A percentile compares a stretch with the other conserved stretches of the same genome.
Evolutionary conservation across 2,113 vertebrate genomes (phyloP).

Genomic region (Planiliza haematocheilus): DNA sequence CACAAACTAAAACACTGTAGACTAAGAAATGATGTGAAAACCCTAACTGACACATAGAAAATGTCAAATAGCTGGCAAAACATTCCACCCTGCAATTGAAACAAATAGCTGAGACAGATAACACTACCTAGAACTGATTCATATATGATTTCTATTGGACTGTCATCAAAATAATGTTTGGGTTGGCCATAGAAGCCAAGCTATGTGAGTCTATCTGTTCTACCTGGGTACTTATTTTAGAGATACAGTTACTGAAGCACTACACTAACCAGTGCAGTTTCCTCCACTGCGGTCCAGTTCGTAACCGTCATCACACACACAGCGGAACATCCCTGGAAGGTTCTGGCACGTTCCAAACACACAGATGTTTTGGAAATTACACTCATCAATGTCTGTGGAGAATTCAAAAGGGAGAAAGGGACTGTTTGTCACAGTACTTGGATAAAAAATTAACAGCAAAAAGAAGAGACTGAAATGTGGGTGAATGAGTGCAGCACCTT

Average conservation of each 20-base stretch:
- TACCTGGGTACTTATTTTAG: no score
- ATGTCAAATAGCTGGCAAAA: background rate
- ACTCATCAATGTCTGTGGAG: slow-evolving; percentile 92
- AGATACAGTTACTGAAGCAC: background rate
- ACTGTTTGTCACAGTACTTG: background rate
- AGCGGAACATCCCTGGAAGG: slow-evolving; percentile 95
- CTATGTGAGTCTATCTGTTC: no score
- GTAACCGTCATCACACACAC: slow-evolving; percentile 90
- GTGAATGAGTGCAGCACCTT: slow-evolving; percentile 79
- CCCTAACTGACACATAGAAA: no score
- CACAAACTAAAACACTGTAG: background rate
- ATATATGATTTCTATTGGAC: no score
- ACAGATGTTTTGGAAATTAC: slow-evolving; percentile 94
- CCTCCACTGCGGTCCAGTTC: slow-evolving; percentile 92
- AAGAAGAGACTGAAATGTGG: background rate
- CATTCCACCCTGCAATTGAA: background rate
- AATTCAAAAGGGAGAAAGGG: background rate
- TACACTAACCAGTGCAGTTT: slow-evolving; percentile 91
- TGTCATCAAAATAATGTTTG: no score
- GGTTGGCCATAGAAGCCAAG: background rate
- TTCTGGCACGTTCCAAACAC: slow-evolving; percentile 95
- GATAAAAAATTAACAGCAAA: no score
- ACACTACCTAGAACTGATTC: background rate
- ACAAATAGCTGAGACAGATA: background rate
- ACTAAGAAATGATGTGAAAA: background rate